Conservation (phyloP, 2,113 vertebrate genomes). For the Prolemur simus region DNA sequence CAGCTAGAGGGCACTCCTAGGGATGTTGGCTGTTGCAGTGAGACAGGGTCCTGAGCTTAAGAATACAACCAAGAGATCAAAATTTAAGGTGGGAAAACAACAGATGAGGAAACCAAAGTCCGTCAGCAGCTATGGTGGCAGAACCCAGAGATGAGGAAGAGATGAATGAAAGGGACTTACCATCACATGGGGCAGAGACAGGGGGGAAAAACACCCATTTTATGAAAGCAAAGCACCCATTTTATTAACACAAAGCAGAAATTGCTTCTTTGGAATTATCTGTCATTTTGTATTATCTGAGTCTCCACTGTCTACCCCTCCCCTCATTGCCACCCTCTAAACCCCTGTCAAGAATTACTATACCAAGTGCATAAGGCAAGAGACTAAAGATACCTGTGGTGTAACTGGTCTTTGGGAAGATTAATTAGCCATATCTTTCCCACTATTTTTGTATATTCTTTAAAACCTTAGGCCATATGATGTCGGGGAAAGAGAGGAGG, state of each 20-base stretch:
- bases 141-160: background rate
- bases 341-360: background rate
- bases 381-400: background rate
- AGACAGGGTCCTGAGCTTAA: background rate
- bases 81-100: background rate
- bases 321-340: background rate
- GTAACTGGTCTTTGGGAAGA: background rate
- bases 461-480: background rate
- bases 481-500: background rate
- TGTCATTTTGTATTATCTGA: constrained; percentile 29
- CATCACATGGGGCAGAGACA: background rate
- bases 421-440: constrained; percentile 20
- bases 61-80: background rate
- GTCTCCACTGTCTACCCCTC: background rate
- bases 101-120: background rate
- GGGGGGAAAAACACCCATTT: background rate
- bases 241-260: constrained; percentile 13
- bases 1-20: background rate
- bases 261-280: constrained; percentile 21
- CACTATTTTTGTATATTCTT: background rate
- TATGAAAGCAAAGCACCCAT: too few species aligned
- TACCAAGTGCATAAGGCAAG: constrained; percentile 7
- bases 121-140: background rate
- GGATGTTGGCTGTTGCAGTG: background rate
- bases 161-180: background rate